A percentile compares a stretch with the other conserved stretches of the same genome.
Evolutionary conservation across 2,888 invertebrate genomes (phyloP).

Genomic region (Hesperia comma): DNA sequence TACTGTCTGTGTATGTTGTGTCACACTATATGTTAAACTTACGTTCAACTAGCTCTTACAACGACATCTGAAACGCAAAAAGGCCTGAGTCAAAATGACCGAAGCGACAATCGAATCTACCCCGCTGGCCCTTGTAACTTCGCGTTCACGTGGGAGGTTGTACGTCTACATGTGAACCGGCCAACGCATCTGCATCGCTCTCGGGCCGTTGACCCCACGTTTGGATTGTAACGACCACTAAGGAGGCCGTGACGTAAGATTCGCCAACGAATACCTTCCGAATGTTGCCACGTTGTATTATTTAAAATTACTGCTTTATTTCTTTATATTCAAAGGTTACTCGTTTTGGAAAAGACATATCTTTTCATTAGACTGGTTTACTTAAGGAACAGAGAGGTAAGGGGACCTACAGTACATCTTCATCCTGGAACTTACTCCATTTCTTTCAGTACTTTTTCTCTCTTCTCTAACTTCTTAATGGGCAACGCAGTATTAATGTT

Average conservation of each 20-base stretch:
- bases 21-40: background rate
- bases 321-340: background rate
- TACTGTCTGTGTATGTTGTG: background rate
- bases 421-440: too few species aligned
- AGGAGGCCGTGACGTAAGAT: slow-evolving; percentile 73
- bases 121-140: slow-evolving; percentile 52
- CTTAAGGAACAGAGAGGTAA: too few species aligned
- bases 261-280: slow-evolving; percentile 61
- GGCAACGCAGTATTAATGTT: too few species aligned
- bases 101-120: slow-evolving; percentile 18
- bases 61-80: too few species aligned
- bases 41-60: background rate
- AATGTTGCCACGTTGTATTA: slow-evolving; percentile 28
- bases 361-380: background rate
- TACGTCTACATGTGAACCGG: slow-evolving; percentile 76
- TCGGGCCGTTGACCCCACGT: slow-evolving; percentile 65
- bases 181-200: slow-evolving; percentile 77
- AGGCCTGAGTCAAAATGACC: background rate
- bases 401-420: too few species aligned
- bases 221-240: slow-evolving; percentile 65
- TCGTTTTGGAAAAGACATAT: background rate
- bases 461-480: too few species aligned
- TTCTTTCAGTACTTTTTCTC: background rate
- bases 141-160: slow-evolving; percentile 75
- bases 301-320: background rate